Percentiles rank a stretch among this genome's conserved stretches.
Conservation (phyloP, 2,888 invertebrate species). For the Cremastinae sp. region DNA sequence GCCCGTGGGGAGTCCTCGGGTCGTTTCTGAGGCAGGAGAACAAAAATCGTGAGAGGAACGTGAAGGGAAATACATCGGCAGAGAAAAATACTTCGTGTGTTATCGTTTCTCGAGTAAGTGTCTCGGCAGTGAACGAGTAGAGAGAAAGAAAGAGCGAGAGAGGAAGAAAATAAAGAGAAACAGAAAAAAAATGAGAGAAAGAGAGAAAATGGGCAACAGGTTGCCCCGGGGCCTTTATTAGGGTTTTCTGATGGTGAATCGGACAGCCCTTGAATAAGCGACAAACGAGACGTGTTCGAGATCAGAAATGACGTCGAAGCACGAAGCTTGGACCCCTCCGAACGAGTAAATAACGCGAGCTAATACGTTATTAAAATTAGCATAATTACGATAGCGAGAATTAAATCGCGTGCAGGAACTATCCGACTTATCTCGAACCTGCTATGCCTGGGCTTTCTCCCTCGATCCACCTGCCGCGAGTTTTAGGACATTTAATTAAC, state of each 20-base stretch:
- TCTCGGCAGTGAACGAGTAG: too few species aligned
- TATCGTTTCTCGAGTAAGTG: too few species aligned
- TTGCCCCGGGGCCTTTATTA: slow-evolving; percentile 59
- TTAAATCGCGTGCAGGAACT: slow-evolving; percentile 53
- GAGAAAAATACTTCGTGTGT: too few species aligned
- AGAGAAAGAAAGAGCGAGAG: slow-evolving; percentile 4
- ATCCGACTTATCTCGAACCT: slow-evolving; percentile 35
- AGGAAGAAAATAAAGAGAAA: slow-evolving; percentile 14
- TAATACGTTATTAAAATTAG: slow-evolving; percentile 49
- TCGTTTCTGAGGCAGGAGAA: slow-evolving; percentile 33
- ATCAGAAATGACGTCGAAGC: too few species aligned
- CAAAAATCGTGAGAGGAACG: slow-evolving; percentile 19
- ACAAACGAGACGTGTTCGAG: slow-evolving; percentile 8
- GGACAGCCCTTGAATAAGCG: slow-evolving; percentile 21
- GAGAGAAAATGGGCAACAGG: slow-evolving; percentile 47
- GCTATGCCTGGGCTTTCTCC: slow-evolving; percentile 22
- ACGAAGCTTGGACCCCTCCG: slow-evolving; percentile 15
- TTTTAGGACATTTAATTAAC: slow-evolving; percentile 41
- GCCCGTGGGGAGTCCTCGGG: slow-evolving; percentile 36
- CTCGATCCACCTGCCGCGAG: slow-evolving; percentile 50
- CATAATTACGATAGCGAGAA: slow-evolving; percentile 58
- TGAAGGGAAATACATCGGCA: not conserved
- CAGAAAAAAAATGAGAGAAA: too few species aligned
- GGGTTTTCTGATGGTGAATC: slow-evolving; percentile 50
- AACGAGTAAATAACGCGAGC: slow-evolving; percentile 3